These are phyloP conservation scores for Hymenopus coronatus DNA, from an alignment of 2,888 invertebrate species.

Conservation along the genomic window DNA sequence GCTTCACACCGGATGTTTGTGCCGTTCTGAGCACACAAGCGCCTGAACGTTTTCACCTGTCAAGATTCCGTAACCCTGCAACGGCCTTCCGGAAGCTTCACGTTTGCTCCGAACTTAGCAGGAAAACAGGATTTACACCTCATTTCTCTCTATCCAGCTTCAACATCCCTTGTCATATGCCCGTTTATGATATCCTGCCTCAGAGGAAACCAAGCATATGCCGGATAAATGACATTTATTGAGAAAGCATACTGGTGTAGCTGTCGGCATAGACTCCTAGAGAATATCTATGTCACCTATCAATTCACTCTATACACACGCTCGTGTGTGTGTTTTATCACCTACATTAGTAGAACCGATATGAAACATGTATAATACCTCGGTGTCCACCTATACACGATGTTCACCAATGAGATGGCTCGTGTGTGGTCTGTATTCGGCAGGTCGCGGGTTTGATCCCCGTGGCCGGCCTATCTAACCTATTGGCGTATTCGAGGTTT, in stretches of 20 bases:
- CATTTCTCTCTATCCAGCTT: background rate
- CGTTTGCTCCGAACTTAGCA: background rate
- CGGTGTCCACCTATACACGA: too few species aligned
- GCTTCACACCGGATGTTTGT: background rate
- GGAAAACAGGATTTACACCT: slow-evolving; percentile 13
- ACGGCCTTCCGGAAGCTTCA: background rate
- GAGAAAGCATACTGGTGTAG: background rate
- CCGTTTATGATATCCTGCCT: background rate
- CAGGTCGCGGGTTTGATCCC: too few species aligned
- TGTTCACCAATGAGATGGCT: too few species aligned
- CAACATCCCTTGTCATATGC: background rate
- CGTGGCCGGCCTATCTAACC: too few species aligned
- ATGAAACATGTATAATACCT: too few species aligned
- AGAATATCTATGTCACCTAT: too few species aligned
- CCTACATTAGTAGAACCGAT: too few species aligned
- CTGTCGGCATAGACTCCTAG: too few species aligned
- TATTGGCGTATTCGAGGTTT: too few species aligned
- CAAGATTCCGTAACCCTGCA: background rate
- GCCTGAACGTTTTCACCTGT: background rate
- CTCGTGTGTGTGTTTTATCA: too few species aligned
- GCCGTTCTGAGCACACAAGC: background rate
- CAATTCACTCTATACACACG: too few species aligned
- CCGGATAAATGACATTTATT: background rate
- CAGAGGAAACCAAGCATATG: background rate
- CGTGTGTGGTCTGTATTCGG: too few species aligned